Conservation (phyloP, 2,888 invertebrate species). For the Apotomis betuletana region DNA sequence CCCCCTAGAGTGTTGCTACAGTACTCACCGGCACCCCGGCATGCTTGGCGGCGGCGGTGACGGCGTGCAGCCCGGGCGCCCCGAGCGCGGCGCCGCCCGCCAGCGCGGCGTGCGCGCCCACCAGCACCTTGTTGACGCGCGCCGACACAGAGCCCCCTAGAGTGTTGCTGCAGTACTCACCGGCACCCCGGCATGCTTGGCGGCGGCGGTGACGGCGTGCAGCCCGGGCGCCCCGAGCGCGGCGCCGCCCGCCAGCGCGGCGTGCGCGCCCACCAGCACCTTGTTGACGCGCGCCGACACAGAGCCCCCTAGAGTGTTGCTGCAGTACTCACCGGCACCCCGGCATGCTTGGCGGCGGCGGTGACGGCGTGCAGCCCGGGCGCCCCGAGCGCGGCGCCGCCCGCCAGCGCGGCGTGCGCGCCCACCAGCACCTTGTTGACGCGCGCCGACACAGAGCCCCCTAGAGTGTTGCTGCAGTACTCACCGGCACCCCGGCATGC, state of each 20-base stretch:
- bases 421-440: too few relatives aligned
- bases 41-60: too few relatives aligned
- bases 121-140: not conserved
- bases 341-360: not conserved
- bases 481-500: constrained; percentile 92
- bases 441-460: too few relatives aligned
- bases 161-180: constrained; percentile 69
- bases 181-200: constrained; percentile 89
- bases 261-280: too few relatives aligned
- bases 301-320: too few relatives aligned
- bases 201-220: constrained; percentile 82
- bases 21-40: too few relatives aligned
- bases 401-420: not conserved
- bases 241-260: too few relatives aligned
- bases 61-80: too few relatives aligned
- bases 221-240: not conserved
- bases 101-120: not conserved
- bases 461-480: not conserved
- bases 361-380: constrained; percentile 37
- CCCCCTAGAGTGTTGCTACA: too few relatives aligned
- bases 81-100: not conserved
- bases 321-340: not conserved
- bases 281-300: too few relatives aligned
- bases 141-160: too few relatives aligned
- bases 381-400: not conserved